Base-by-base conservation (phyloP, 2,797 vertebrate species). In the Distichodus sexfasciatus region DNA sequence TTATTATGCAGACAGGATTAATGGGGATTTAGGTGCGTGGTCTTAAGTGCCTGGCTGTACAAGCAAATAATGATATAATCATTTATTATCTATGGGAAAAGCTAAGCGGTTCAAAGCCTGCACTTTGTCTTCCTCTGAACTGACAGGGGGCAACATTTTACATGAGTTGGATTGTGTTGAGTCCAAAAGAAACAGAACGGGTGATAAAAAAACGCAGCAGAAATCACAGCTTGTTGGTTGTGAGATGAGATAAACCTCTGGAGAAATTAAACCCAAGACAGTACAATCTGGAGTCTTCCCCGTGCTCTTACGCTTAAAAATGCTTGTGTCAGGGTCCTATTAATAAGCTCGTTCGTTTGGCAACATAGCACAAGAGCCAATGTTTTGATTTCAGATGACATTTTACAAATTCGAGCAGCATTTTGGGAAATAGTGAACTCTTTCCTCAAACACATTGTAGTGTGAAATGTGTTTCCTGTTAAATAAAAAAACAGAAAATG, bases 11-110 rank as follows among this genome's bases (percentile, higher is more conserved):
- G 35, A 51, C 19, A 28, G 36, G 54, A 14, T 50, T 72, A 46
- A 72, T 60, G 29, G 36, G 54, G 54, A 66, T 60, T 66, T 66
- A 40, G 35, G 14, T 50, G 33, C 21, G 53, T 17, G 51, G 36
- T 51, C 28, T 43, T 44, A 31, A 28, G 53, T 28, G 53, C 36
- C 66, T 60, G 54, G 54, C 28, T 66, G 21, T 21, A 50, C 0
- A 65, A 71, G 47, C 80, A 87, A 88, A 82, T 79, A 81, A 65
- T 79, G 76, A 86, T 63, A 66, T 83, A 77, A 84, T 74, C 51
- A 57, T 65, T 38, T 33, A 53, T 76, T 55, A 51, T 58, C 28
- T 51, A 6, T 58, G 51, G 46, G 61, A 69, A 48, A 36, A 12
- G 26, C 26, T 26, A 8, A 28, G 24, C 11, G 14, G 46, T 43